Evolutionary conservation across 2,113 vertebrate genomes (phyloP).

Genomic region (Nicator chloris): DNA sequence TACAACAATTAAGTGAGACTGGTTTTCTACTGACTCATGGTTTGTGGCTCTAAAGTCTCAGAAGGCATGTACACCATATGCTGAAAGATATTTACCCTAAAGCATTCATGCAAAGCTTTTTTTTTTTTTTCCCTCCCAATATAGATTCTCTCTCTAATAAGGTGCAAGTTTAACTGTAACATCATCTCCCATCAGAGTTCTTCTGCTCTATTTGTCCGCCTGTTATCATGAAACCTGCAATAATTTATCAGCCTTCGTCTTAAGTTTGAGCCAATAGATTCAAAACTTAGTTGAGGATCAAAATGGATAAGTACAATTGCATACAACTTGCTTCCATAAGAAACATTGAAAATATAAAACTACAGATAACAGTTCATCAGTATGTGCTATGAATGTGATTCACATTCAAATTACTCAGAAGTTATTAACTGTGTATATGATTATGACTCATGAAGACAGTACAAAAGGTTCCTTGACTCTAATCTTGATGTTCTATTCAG

Average conservation of each 20-base stretch:
- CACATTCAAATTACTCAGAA: not conserved
- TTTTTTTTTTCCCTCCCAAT: no score
- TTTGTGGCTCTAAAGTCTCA: not conserved
- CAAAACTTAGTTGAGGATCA: not conserved
- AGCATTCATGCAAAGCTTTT: not conserved
- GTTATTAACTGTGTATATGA: not conserved
- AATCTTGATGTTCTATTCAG: not conserved
- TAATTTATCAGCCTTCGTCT: not conserved
- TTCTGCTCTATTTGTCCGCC: not conserved
- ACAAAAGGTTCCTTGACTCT: slow-evolving; percentile 7
- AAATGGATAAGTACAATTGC: not conserved
- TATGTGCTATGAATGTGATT: not conserved
- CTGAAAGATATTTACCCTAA: not conserved
- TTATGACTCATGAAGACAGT: slow-evolving; percentile 5
- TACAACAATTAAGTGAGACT: not conserved
- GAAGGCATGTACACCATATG: not conserved
- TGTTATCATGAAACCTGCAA: not conserved
- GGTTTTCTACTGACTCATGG: not conserved
- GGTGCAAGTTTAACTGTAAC: not conserved
- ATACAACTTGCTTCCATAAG: not conserved
- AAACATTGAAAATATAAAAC: not conserved
- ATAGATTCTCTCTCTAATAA: not conserved
- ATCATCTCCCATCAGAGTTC: not conserved
- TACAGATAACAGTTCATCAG: not conserved
- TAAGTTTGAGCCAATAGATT: not conserved